A percentile compares a stretch with the other conserved stretches of the same genome.
Conservation (phyloP, 2,113 vertebrate genomes). For the Oreotrochilus melanogaster region DNA sequence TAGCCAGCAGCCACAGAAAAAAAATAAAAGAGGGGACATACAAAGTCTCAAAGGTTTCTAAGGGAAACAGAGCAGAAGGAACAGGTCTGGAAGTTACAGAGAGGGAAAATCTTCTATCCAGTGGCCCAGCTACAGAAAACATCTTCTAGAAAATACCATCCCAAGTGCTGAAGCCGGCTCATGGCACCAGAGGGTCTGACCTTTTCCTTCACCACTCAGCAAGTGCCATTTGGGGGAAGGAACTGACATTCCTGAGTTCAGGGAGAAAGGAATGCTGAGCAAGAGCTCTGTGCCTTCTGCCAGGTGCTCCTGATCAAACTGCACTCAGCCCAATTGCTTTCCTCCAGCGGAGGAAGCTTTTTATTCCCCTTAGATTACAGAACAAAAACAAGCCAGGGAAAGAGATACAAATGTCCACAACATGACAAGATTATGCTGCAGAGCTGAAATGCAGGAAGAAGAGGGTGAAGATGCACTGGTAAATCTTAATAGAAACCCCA, state of each 20-base stretch:
- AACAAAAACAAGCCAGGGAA: neutral
- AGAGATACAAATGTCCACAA: neutral
- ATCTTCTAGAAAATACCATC: neutral
- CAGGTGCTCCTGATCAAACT: neutral
- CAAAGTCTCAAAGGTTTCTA: neutral
- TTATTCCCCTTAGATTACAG: neutral
- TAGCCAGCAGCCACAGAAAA: neutral
- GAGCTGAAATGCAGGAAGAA: neutral
- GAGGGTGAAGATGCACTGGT: neutral
- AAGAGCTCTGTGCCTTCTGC: slow-evolving; percentile 41
- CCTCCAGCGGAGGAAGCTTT: neutral
- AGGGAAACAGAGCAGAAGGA: neutral
- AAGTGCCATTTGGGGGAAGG: neutral
- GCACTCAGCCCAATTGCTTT: neutral
- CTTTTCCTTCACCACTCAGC: neutral
- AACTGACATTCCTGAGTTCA: fast-evolving
- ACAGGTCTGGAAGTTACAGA: neutral
- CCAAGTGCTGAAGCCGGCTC: neutral
- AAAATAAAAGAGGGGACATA: fast-evolving
- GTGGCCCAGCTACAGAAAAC: fast-evolving
- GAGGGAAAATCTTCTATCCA: neutral
- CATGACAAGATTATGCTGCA: neutral
- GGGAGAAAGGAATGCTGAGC: neutral
- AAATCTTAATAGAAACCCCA: neutral
- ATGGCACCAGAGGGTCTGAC: fast-evolving